These are phyloP conservation scores for Todiramphus saurophagus DNA, from an alignment of 2,113 vertebrate species.

Conservation along the genomic window DNA sequence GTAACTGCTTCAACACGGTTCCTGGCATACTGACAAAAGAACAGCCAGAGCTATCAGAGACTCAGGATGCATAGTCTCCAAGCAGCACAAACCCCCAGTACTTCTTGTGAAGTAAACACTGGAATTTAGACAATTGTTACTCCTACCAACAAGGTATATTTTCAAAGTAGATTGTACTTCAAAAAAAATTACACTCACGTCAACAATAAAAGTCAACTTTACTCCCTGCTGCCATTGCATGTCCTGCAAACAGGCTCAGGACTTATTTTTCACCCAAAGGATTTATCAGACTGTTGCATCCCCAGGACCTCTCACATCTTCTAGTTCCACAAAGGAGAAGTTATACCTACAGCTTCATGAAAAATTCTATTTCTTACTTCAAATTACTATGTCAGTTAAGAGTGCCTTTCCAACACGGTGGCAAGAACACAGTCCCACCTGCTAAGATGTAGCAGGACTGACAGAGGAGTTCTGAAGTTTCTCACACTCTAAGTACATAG, in stretches of 20 bases:
- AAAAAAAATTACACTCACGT: neutral
- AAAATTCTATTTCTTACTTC: neutral
- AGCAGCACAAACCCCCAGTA: neutral
- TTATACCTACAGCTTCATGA: neutral
- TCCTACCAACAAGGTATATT: neutral
- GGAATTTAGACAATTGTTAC: neutral
- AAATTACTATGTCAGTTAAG: neutral
- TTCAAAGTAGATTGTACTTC: neutral
- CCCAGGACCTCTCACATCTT: neutral
- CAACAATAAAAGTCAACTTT: neutral
- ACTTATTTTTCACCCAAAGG: neutral
- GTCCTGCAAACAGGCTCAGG: neutral
- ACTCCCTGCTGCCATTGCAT: neutral
- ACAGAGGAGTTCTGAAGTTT: neutral
- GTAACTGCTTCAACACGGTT: neutral
- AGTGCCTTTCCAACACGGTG: neutral
- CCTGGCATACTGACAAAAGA: neutral
- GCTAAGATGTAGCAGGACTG: neutral
- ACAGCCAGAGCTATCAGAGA: neutral
- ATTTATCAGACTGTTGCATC: neutral
- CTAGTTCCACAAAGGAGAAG: neutral
- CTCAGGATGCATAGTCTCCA: neutral
- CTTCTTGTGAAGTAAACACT: neutral
- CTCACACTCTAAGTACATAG: neutral
- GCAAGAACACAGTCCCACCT: neutral